Evolutionary conservation across 2,888 invertebrate genomes (phyloP).

Genomic region (Atethmia centrago): DNA sequence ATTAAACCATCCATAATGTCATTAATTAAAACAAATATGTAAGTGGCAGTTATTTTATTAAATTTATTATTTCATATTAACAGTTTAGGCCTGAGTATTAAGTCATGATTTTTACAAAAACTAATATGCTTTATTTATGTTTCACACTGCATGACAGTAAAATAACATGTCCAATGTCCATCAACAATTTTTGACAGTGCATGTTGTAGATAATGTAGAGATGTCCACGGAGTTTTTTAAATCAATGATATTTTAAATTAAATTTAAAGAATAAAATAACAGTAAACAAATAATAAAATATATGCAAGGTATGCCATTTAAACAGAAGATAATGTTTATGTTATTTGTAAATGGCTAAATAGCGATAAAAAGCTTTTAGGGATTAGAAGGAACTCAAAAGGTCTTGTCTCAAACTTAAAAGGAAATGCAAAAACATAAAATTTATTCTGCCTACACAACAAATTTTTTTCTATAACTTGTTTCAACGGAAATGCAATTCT

Average conservation of each 20-base stretch:
- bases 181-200: constrained; percentile 87
- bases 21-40: constrained; percentile 87
- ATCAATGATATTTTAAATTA: constrained; percentile 11
- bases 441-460: neutral
- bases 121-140: constrained; percentile 90
- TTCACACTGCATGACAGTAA: constrained; percentile 90
- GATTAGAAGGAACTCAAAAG: neutral
- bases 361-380: neutral
- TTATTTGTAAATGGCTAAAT: neutral
- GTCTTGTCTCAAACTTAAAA: neutral
- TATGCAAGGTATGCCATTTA: neutral
- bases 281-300: neutral
- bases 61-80: constrained; percentile 87
- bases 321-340: neutral
- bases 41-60: constrained; percentile 83
- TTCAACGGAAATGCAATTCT: neutral
- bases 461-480: neutral
- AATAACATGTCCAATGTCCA: constrained; percentile 89
- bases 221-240: constrained; percentile 20
- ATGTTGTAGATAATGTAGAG: constrained; percentile 66
- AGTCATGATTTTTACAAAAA: constrained; percentile 90
- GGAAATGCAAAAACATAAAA: neutral
- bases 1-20: constrained; percentile 91
- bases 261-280: neutral
- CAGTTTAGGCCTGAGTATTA: constrained; percentile 86